Conservation (phyloP, 35 echinoderm and acorn worm genomes). For the Ophioderma brevispina region DNA sequence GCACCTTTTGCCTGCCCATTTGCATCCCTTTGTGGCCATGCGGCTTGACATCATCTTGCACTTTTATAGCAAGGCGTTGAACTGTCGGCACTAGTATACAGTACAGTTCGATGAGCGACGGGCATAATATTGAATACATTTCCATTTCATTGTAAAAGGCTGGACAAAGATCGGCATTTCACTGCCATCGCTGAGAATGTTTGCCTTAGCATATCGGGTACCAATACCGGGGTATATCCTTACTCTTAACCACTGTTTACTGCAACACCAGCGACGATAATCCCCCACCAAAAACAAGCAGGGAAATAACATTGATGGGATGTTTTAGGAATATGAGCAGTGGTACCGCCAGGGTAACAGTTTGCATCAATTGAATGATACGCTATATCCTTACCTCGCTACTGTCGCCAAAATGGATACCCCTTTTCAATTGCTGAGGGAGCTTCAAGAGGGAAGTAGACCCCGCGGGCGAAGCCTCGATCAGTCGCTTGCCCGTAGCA, state of each 20-base stretch:
- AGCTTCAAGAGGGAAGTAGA: background rate
- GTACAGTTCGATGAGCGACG: background rate
- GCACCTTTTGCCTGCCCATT: constrained; percentile 12
- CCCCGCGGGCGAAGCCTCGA: background rate
- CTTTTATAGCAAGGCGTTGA: constrained; percentile 49
- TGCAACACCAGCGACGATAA: constrained; percentile 4
- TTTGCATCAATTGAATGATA: background rate
- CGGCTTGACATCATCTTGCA: constrained; percentile 36
- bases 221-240: constrained; percentile 25
- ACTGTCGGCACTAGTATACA: constrained; percentile 14
- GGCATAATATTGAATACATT: constrained; percentile 59
- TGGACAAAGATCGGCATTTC: constrained; percentile 30
- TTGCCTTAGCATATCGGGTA: constrained; percentile 30
- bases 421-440: background rate
- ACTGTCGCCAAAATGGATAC: constrained; percentile 1
- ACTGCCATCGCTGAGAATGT: constrained; percentile 21
- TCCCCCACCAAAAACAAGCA: constrained; percentile 39
- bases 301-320: constrained; percentile 33
- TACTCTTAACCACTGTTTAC: constrained; percentile 11
- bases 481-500: background rate
- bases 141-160: constrained; percentile 28
- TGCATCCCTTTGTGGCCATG: constrained; percentile 2
- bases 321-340: background rate
- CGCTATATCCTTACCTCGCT: constrained; percentile 2
- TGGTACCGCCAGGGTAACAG: background rate